Base-by-base conservation (phyloP, 2,797 vertebrate species). In the Spheniscus humboldti region DNA sequence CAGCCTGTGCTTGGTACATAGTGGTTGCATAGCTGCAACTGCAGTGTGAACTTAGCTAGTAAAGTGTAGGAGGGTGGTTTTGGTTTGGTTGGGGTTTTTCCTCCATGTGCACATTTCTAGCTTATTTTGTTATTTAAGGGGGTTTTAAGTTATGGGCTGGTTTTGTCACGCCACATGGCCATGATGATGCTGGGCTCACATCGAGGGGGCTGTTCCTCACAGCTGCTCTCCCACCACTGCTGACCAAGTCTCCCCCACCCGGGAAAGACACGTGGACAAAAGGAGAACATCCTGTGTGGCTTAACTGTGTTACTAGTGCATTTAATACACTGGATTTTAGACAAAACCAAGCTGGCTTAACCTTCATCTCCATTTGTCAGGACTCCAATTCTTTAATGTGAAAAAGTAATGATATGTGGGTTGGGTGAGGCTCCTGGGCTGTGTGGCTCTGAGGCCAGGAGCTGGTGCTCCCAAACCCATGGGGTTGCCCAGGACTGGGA, bases 401-500 rank as follows among this genome's bases (percentile, higher is more conserved):
- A 45, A 72, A n/a, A 69, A 27, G 27, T 18, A 72, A 41, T 35
- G 41, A 83, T 43, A 25, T 17, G 41, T 3, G 5, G 57, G 11
- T 85, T 11, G 39, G 55, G 17, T 15, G 41, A 77, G 31, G 48
- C 9, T 7, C 20, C 9, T 1, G 8, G 41, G 33, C 33, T 73
- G 19, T 7, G 16, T 2, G 12, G 13, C 17, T 78, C 33, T 0
- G 0, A 63, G 63, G 28, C 25, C 63, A 55, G 50, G 55, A 86
- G 18, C 41, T 86, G 68, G 20, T 67, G 33, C 27, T 66, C 18
- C 3, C 2, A 0, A 60, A 37, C n/a, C 23, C 5, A 10, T 5
- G 0, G 11, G 2, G 0, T 48, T 15, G 1, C 31, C 7, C 53
- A 6, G n/a, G 13, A 9, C 10, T 50, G 69, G 24, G 41, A 68